phyloP scores from a whole-genome alignment of 2,797 vertebrate genomes.

The Taeniopygia guttata region DNA sequence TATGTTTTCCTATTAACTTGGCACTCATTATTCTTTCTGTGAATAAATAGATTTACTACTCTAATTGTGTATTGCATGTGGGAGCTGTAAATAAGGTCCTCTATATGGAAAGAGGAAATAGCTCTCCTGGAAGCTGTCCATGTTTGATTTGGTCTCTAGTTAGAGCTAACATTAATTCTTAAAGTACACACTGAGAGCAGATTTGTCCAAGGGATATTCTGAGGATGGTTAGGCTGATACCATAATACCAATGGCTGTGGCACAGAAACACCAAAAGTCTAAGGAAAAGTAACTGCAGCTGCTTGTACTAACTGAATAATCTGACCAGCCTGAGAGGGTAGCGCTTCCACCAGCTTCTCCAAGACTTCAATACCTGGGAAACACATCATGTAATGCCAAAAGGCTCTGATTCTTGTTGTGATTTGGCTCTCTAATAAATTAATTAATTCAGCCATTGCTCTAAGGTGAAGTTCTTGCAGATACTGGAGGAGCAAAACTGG shows the following conservation, averaged over 20 bases:
- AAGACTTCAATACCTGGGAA: neutral
- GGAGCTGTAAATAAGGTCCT: constrained; percentile 59
- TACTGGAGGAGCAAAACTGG: neutral
- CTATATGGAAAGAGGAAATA: constrained; percentile 65
- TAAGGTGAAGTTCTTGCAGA: neutral
- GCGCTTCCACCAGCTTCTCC: neutral
- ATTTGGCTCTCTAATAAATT: neutral
- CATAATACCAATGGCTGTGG: constrained; percentile 58
- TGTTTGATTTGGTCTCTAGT: constrained; percentile 59
- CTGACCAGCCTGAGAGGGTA: neutral
- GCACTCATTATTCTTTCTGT: constrained; percentile 47
- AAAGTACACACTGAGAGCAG: constrained; percentile 69
- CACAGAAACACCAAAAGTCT: constrained; percentile 32
- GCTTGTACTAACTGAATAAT: neutral
- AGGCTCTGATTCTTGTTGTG: neutral
- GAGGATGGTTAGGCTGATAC: constrained; percentile 42
- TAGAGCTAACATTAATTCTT: constrained; percentile 67
- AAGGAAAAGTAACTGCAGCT: constrained; percentile 65
- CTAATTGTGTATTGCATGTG: constrained; percentile 36
- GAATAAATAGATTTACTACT: constrained; percentile 69
- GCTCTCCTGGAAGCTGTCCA: constrained; percentile 71
- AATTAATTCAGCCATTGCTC: neutral
- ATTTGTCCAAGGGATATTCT: constrained; percentile 74
- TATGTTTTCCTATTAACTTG: constrained; percentile 49
- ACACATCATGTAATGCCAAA: neutral